Conservation (phyloP, 2,888 invertebrate species). For the Entomobrya proxima region DNA sequence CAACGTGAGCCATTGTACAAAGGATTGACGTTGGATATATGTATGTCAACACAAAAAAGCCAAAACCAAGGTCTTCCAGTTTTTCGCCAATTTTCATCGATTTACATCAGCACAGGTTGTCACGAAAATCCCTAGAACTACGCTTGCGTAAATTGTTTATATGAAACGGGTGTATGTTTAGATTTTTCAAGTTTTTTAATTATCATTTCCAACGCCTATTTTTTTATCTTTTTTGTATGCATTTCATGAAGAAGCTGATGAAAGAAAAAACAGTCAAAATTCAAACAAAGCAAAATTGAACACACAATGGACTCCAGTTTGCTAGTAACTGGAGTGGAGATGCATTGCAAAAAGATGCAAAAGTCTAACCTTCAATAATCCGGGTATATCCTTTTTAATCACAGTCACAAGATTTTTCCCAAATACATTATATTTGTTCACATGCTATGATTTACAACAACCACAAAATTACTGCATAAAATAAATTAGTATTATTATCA, state of each 20-base stretch:
- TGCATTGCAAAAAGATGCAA: too few species aligned
- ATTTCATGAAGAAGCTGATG: too few species aligned
- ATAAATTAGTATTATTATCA: too few species aligned
- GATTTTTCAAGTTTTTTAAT: too few species aligned
- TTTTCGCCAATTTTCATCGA: not conserved
- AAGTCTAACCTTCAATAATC: too few species aligned
- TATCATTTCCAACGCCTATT: too few species aligned
- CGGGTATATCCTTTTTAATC: too few species aligned
- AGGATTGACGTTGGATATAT: not conserved
- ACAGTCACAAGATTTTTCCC: not conserved
- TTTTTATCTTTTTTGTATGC: too few species aligned
- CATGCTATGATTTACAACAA: not conserved
- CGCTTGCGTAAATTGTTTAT: not conserved
- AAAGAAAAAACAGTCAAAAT: too few species aligned
- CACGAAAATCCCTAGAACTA: not conserved
- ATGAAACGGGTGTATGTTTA: not conserved
- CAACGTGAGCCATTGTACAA: not conserved
- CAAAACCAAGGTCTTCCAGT: slow-evolving; percentile 30
- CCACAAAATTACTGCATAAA: not conserved
- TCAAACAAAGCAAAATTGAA: too few species aligned
- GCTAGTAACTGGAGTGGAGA: too few species aligned
- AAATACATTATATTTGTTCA: not conserved
- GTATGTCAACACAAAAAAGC: not conserved
- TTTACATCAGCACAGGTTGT: not conserved
- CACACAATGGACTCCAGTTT: too few species aligned